Evolutionary conservation across 1,140 invertebrate genomes (phyloP).

Genomic region (Cyclina sinensis): DNA sequence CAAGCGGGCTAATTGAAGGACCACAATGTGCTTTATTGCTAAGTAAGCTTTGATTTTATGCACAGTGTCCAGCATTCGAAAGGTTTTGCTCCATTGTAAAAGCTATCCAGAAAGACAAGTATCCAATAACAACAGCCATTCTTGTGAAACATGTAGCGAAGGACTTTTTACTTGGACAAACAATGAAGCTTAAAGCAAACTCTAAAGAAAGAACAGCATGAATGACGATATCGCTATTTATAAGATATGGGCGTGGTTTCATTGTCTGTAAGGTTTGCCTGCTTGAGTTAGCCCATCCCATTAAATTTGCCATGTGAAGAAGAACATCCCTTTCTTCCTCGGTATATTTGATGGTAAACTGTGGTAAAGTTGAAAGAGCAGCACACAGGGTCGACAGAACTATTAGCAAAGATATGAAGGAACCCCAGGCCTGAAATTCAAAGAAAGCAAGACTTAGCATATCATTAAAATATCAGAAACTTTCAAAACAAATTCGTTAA

Average conservation of each 20-base stretch:
- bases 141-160: background rate
- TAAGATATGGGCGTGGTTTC: constrained; percentile 20
- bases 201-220: constrained; percentile 23
- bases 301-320: background rate
- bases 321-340: background rate
- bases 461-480: background rate
- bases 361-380: background rate
- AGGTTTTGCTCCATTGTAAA: constrained; percentile 35
- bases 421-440: constrained; percentile 35
- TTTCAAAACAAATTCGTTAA: background rate
- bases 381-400: background rate
- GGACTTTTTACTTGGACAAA: constrained; percentile 18
- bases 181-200: constrained; percentile 1
- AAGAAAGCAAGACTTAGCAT: background rate
- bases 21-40: background rate
- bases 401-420: constrained; percentile 23
- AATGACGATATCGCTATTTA: background rate
- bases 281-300: background rate
- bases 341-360: background rate
- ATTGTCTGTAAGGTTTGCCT: background rate
- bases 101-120: constrained; percentile 35
- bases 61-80: background rate
- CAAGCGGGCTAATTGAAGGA: constrained; percentile 34
- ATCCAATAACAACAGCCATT: constrained; percentile 1
- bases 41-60: background rate